phyloP scores from a whole-genome alignment of 2,797 vertebrate genomes.

The Tapera naevia region DNA sequence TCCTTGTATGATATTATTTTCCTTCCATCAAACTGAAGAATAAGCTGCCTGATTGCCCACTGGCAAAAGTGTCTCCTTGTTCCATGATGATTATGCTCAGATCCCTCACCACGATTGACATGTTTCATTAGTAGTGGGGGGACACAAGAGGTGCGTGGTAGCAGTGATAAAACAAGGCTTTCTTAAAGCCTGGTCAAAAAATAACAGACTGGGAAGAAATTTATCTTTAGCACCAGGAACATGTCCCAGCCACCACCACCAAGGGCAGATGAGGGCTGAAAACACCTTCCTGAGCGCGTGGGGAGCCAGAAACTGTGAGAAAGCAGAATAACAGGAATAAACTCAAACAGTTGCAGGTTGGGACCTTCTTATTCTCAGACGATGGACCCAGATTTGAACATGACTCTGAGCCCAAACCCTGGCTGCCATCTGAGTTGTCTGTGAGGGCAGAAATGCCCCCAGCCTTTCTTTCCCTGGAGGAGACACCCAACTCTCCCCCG shows the following conservation, averaged over 20 bases:
- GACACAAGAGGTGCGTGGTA: rapidly evolving
- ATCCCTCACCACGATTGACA: not conserved
- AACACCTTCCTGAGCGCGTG: not conserved
- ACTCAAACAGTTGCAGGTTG: not conserved
- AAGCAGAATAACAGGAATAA: not conserved
- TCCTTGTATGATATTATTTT: not conserved
- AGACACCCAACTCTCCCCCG: not conserved
- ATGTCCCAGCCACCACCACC: not conserved
- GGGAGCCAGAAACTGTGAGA: not conserved
- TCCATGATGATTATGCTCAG: not conserved
- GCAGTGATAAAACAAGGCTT: not conserved
- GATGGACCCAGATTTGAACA: not conserved
- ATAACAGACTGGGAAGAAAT: not conserved
- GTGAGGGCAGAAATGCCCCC: not conserved
- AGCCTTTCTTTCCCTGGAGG: not conserved
- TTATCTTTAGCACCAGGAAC: not conserved
- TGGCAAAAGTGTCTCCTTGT: not conserved
- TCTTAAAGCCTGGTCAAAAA: not conserved
- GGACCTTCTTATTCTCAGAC: not conserved
- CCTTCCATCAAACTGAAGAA: not conserved
- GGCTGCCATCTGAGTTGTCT: not conserved
- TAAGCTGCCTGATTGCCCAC: rapidly evolving
- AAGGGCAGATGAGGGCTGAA: not conserved
- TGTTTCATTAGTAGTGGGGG: not conserved
- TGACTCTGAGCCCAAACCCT: rapidly evolving